Evolutionary conservation across 2,888 invertebrate species (phyloP).

Genomic region (Platycheirus albimanus): DNA sequence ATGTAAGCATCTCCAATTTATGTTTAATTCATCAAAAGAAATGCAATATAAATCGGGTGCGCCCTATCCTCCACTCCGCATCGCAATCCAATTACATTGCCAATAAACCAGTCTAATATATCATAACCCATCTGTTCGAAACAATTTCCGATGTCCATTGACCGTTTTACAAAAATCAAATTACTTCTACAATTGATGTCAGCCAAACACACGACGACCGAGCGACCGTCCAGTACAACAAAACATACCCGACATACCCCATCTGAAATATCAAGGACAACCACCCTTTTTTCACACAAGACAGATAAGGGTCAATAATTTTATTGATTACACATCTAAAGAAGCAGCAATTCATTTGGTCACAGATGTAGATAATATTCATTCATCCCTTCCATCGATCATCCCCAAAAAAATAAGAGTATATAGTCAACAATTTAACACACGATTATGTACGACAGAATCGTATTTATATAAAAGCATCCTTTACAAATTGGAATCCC

Average conservation of each 20-base stretch:
- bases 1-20: too few relatives aligned
- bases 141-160: slow-evolving; percentile 53
- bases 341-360: slow-evolving; percentile 67
- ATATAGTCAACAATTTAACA: slow-evolving; percentile 47
- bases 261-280: background rate
- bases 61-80: too few relatives aligned
- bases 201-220: background rate
- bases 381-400: slow-evolving; percentile 23
- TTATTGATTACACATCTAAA: slow-evolving; percentile 58
- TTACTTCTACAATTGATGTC: slow-evolving; percentile 64
- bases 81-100: slow-evolving; percentile 19
- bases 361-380: slow-evolving; percentile 71
- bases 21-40: too few relatives aligned
- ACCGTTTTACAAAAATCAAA: slow-evolving; percentile 65
- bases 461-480: slow-evolving; percentile 54
- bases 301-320: slow-evolving; percentile 66
- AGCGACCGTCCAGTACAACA: background rate
- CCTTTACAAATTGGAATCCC: slow-evolving; percentile 61
- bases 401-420: background rate
- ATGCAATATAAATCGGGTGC: too few relatives aligned
- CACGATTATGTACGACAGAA: slow-evolving; percentile 56
- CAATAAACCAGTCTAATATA: slow-evolving; percentile 57
- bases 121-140: slow-evolving; percentile 66
- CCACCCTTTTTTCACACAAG: slow-evolving; percentile 21
- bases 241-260: background rate